A percentile compares a stretch with the other conserved stretches of the same genome.
phyloP scores from a whole-genome alignment of 2,113 vertebrate species.

The Saguinus imperator region DNA sequence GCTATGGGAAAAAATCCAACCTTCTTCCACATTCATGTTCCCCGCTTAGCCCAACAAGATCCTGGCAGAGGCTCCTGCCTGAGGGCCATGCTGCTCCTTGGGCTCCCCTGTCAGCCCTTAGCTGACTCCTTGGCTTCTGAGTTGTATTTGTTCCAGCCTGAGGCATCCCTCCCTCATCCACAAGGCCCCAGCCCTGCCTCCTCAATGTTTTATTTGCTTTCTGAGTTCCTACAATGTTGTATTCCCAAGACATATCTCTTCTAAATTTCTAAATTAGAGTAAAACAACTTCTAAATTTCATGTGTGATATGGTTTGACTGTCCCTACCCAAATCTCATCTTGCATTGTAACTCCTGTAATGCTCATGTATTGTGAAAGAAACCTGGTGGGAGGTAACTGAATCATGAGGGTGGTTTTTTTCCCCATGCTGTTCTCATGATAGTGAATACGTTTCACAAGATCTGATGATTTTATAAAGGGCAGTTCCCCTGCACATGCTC shows the following conservation, averaged over 20 bases:
- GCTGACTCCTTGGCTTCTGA: background rate
- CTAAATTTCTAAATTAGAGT: background rate
- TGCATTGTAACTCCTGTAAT: no score
- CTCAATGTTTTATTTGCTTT: background rate
- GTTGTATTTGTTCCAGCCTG: background rate
- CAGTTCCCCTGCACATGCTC: no score
- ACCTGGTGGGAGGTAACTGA: no score
- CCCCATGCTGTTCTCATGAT: no score
- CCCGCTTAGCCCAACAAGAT: background rate
- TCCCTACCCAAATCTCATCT: no score
- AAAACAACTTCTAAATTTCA: background rate
- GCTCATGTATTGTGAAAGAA: no score
- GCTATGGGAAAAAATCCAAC: background rate
- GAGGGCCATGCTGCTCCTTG: background rate
- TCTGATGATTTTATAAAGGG: no score
- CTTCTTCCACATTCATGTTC: background rate
- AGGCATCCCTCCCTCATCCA: no score
- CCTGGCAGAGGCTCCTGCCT: background rate
- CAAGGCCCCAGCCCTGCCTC: background rate
- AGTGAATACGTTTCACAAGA: no score
- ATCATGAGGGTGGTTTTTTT: no score
- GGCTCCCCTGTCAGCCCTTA: background rate
- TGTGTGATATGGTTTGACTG: no score
- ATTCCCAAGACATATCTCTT: background rate
- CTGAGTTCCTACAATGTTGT: background rate